Conservation (phyloP, 2,797 vertebrate species). For the Mormyrus proboscirostris region DNA sequence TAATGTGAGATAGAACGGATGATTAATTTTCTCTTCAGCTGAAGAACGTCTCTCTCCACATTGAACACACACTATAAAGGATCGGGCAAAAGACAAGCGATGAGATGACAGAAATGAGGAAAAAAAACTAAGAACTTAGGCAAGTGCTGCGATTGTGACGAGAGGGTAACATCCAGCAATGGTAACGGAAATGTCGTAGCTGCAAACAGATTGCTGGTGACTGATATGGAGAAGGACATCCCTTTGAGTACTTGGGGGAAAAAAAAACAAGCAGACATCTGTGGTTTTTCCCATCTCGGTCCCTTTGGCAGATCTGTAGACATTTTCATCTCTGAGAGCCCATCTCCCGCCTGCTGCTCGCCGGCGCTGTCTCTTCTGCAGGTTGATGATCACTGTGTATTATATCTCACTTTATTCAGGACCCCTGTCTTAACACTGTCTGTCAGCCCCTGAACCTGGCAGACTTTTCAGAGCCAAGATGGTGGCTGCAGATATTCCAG, state of each 20-base stretch:
- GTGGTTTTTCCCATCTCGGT: neutral
- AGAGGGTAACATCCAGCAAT: neutral
- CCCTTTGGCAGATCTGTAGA: neutral
- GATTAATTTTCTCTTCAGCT: conserved; percentile 10
- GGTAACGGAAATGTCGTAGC: neutral
- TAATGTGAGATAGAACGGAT: neutral
- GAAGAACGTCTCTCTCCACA: neutral
- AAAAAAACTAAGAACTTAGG: no score
- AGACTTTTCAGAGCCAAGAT: neutral
- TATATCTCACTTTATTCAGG: neutral
- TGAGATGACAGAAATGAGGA: neutral
- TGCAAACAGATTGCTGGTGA: neutral
- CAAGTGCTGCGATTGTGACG: neutral
- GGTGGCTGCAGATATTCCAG: neutral
- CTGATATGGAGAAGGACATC: neutral
- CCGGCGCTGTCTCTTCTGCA: neutral
- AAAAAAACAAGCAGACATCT: neutral
- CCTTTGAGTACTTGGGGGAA: neutral
- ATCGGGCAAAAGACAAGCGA: neutral
- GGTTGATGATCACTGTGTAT: neutral
- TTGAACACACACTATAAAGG: neutral
- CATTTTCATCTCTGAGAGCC: neutral
- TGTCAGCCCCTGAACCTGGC: neutral
- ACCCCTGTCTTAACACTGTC: neutral
- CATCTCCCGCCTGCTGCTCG: neutral